Evolutionary conservation across 2,888 invertebrate genomes (phyloP), one percentile per base, ranked within the genome.

Genomic region (Phalangium opilio): DNA sequence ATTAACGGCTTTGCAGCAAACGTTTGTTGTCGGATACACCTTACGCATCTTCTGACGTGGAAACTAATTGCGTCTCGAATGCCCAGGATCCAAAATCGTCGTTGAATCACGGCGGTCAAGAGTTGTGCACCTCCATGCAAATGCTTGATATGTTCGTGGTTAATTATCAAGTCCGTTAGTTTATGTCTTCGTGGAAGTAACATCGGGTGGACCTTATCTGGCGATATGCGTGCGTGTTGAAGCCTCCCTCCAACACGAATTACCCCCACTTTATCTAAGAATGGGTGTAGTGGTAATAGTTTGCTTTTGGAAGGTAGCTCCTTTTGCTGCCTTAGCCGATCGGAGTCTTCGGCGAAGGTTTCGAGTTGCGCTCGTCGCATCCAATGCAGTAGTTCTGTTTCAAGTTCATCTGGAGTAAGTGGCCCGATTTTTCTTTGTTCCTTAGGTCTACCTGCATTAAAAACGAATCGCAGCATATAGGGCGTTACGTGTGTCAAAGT

Each of bases 201-300:
- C 1, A 54, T 48, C 3, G 50, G 58, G 43, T 54, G 49, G 39
- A 51, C 53, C 32, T 35, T 35, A 1, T 53, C 51, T 11, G 10
- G 34, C 1, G 40, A 14, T 1, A 57, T 32, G 11, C 11, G 2
- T 8, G 51, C 33, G 14, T 55, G 38, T 5, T 41, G 15, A 2
- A 57, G 39, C 20, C 54, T 41, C 42, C 57, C 56, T 15, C 51
- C 54, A 4, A 55, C 52, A 21, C 58, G 15, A 3, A 56, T 21
- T 1, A 56, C 12, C 15, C 50, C 48, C 1, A 41, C 8, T 2
- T 36, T 5, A 33, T 56, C 53, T 3, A 55, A n/a, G 41, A 56
- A 57, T 2, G 57, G 57, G 14, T 44, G 40, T 14, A 56, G 47
- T 10, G 11, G 14, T 11, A 17, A 42, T 42, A 35, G 11, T 27